These are phyloP conservation scores for Meloidogyne exigua DNA, from an alignment of 1,140 invertebrate genomes.

Conservation along the genomic window DNA sequence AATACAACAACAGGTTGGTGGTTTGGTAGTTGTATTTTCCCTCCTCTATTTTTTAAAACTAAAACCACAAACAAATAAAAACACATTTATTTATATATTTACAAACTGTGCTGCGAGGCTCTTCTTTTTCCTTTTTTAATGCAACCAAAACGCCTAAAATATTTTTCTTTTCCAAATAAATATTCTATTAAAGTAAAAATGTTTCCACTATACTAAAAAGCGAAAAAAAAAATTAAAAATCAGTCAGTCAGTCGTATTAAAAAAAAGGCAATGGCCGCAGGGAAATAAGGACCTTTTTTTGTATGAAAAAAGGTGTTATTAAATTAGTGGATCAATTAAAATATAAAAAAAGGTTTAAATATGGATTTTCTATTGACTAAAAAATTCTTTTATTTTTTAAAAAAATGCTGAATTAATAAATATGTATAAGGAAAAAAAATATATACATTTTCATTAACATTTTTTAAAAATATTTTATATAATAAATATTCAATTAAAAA, in stretches of 20 bases:
- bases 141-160: background rate
- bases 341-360: too few species aligned
- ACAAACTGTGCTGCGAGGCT: background rate
- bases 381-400: too few species aligned
- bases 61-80: background rate
- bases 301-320: background rate
- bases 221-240: background rate
- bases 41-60: background rate
- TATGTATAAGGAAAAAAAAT: too few species aligned
- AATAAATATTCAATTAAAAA: too few species aligned
- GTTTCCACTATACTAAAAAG: background rate
- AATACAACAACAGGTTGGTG: background rate
- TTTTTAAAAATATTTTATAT: too few species aligned
- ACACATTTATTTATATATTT: background rate
- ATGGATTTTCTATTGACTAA: too few species aligned
- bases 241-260: background rate
- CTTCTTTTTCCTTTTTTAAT: background rate
- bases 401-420: too few species aligned
- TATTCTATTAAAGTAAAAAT: constrained; percentile 6
- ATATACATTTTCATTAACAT: too few species aligned
- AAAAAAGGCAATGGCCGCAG: background rate
- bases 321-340: background rate
- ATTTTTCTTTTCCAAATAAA: background rate
- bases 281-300: background rate
- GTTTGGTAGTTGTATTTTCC: background rate